These are phyloP conservation scores for Timandra comae DNA, from an alignment of 2,888 invertebrate genomes.

Conservation along the genomic window DNA sequence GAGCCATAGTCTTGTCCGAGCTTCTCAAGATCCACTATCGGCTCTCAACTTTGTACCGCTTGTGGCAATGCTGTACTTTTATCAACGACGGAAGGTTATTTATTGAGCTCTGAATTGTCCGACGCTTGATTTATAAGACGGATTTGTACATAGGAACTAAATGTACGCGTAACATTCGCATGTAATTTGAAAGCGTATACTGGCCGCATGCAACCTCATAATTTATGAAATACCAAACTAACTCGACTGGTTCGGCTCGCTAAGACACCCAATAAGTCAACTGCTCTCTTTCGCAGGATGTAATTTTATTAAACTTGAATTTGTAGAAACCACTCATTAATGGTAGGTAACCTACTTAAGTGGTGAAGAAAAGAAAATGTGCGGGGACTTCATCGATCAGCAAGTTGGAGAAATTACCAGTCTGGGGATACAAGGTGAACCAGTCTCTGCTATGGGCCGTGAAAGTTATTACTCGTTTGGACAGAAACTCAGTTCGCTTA, in stretches of 20 bases:
- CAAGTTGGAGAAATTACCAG: slow-evolving; percentile 59
- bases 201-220: slow-evolving; percentile 26
- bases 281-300: slow-evolving; percentile 38
- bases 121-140: slow-evolving; percentile 40
- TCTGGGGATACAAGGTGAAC: slow-evolving; percentile 54
- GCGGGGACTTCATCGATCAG: slow-evolving; percentile 49
- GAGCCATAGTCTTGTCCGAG: slow-evolving; percentile 42
- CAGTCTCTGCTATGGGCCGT: slow-evolving; percentile 50
- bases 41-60: slow-evolving; percentile 61
- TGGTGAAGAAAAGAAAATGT: slow-evolving; percentile 67
- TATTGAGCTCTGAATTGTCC: slow-evolving; percentile 41
- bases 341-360: slow-evolving; percentile 58
- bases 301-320: slow-evolving; percentile 53
- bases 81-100: slow-evolving; percentile 51
- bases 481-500: slow-evolving; percentile 20
- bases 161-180: slow-evolving; percentile 9
- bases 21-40: slow-evolving; percentile 63
- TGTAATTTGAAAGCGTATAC: slow-evolving; percentile 32
- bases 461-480: slow-evolving; percentile 58
- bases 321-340: slow-evolving; percentile 61
- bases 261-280: slow-evolving; percentile 37
- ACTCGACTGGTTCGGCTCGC: slow-evolving; percentile 29
- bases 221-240: slow-evolving; percentile 35
- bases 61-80: slow-evolving; percentile 47
- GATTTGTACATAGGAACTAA: slow-evolving; percentile 25